A percentile compares a stretch with the other conserved stretches of the same genome.
These are phyloP conservation scores for Rhyacophila brunnea DNA, from an alignment of 1,140 invertebrate species.

Conservation along the genomic window DNA sequence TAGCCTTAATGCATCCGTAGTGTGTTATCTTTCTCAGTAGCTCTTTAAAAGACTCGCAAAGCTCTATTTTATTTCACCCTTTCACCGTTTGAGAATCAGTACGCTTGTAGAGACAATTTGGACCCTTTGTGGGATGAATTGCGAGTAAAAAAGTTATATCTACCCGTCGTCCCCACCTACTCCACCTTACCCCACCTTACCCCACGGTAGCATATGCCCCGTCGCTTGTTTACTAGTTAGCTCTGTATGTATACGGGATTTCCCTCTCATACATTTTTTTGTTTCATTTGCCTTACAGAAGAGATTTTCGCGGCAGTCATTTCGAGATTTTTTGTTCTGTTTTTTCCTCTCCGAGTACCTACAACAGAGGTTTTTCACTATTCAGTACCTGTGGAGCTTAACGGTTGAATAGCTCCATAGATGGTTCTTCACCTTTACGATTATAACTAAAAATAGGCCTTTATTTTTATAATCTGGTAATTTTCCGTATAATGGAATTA, in stretches of 20 bases:
- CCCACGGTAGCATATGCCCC: conserved; percentile 23
- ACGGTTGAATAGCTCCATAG: too few relatives aligned
- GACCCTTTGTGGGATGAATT: conserved; percentile 10
- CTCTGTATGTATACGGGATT: conserved; percentile 6
- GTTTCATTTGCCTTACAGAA: conserved; percentile 17
- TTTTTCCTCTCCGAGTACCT: neutral
- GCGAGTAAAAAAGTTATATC: neutral
- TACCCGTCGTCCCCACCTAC: neutral
- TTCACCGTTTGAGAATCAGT: conserved; percentile 8
- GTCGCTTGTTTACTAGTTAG: conserved; percentile 34
- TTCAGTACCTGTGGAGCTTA: too few relatives aligned
- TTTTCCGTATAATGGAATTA: too few relatives aligned
- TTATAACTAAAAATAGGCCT: too few relatives aligned
- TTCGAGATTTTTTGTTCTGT: too few relatives aligned
- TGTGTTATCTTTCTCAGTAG: too few relatives aligned
- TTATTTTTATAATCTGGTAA: too few relatives aligned
- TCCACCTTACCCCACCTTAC: neutral
- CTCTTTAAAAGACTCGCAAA: too few relatives aligned
- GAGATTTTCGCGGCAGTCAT: conserved; percentile 8
- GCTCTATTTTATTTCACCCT: too few relatives aligned
- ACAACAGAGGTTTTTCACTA: too few relatives aligned
- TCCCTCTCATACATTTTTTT: conserved; percentile 11
- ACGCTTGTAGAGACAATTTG: conserved; percentile 6
- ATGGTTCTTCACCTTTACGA: too few relatives aligned
- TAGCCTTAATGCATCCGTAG: too few relatives aligned